Base-by-base conservation (phyloP, 2,113 vertebrate species). In the Eolophus roseicapilla region DNA sequence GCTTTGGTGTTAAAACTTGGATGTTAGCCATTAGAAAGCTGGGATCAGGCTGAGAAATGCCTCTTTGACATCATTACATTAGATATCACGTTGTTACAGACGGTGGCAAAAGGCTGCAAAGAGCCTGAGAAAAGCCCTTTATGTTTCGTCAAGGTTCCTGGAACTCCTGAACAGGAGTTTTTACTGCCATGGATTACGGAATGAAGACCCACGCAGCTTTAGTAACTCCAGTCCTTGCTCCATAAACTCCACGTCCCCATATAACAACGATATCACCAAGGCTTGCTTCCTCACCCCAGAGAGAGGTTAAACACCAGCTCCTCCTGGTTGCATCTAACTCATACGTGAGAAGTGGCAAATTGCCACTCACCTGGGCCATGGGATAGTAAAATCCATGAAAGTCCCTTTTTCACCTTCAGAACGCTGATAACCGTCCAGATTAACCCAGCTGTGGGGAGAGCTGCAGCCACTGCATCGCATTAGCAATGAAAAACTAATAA, bases 311-410 rank as follows among this genome's bases (percentile, higher is more conserved):
- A 67, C 2, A 10, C 41, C 91, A 64, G 64, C 17, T 86, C 82
- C 44, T 33, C 59, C 33, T 8, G 28, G 7, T 7, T 17, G 52
- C 9, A 44, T 29, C 62, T 8, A 8, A 78, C 47, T 65, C 46
- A 10, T 2, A 60, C 86, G 80, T 46, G 62, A 93, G 75, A 44
- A 60, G 73, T 2, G 55, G 37, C 23, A 6, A 29, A 6, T 0
- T 7, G 35, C 17, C 24, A 5, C 84, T 35, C 50, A 11, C 3
- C 27, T 3, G 39, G 41, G 60, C 49, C 75, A 25, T 1, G 3
- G 47, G 6, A 9, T 50, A 9, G 5, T 4, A 9, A 18, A 4
- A 44, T 9, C 46, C 5, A 1, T 3, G 5, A 1, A 10, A 46
- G 35, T 4, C 55, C 65, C 46, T 6, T 11, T 9, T 5, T 6